Evolutionary conservation across 2,888 invertebrate species (phyloP).

Genomic region (Temnothorax rugatulus): DNA sequence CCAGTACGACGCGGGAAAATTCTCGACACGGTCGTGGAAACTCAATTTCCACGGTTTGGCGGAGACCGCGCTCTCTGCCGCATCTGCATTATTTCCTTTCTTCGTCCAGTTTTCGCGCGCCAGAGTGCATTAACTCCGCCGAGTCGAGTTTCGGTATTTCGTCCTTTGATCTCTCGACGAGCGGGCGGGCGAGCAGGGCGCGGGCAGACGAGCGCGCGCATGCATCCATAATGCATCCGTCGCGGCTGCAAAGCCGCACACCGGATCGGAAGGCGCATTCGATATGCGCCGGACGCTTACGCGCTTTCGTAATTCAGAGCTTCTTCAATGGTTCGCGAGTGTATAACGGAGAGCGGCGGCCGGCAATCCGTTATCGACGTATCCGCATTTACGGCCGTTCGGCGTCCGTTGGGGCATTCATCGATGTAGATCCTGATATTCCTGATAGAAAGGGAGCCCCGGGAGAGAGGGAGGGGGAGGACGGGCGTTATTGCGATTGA

Average conservation of each 20-base stretch:
- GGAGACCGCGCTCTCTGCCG: background rate
- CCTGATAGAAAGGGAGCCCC: constrained; percentile 29
- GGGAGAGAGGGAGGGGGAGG: background rate
- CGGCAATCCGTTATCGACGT: constrained; percentile 54
- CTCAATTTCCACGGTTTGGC: constrained; percentile 39
- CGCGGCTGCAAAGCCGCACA: constrained; percentile 27
- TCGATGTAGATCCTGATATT: constrained; percentile 52
- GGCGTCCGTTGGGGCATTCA: constrained; percentile 45
- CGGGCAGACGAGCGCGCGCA: background rate
- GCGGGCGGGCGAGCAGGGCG: too few relatives aligned
- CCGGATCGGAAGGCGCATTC: constrained; percentile 58
- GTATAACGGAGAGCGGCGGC: constrained; percentile 18
- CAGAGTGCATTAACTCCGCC: constrained; percentile 53
- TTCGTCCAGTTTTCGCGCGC: constrained; percentile 42
- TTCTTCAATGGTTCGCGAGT: constrained; percentile 50
- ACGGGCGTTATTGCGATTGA: constrained; percentile 70
- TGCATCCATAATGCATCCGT: constrained; percentile 50
- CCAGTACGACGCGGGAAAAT: constrained; percentile 14
- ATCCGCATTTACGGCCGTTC: constrained; percentile 52
- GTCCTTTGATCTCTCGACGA: constrained; percentile 68
- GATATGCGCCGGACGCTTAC: constrained; percentile 43
- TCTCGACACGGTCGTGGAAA: constrained; percentile 12
- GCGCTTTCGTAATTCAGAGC: constrained; percentile 60
- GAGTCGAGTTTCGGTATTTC: constrained; percentile 61
- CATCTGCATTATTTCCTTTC: constrained; percentile 48